phyloP scores from a whole-genome alignment of 2,113 vertebrate genomes.

The Petromus typicus region DNA sequence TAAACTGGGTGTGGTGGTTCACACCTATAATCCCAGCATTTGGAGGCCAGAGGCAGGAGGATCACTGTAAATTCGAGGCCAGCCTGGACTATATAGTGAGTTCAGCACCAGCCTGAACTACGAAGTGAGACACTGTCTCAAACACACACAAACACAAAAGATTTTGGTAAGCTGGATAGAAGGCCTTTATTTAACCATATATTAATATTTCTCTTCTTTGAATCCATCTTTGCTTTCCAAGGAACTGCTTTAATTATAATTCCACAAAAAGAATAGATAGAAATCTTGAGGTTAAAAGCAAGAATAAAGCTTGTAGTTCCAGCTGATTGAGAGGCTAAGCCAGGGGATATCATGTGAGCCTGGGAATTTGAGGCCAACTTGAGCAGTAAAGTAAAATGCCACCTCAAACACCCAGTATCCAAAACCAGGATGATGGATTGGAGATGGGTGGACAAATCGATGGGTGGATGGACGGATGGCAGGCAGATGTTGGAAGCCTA shows the following conservation, averaged over 20 bases:
- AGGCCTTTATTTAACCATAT: conserved; percentile 20
- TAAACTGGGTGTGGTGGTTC: not conserved
- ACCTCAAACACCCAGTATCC: not conserved
- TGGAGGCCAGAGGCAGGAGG: no score
- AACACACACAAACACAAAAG: not conserved
- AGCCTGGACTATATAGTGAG: no score
- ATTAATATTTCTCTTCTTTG: conserved; percentile 4
- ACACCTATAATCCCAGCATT: no score
- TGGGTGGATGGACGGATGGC: no score
- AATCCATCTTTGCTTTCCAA: not conserved
- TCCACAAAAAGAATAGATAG: not conserved
- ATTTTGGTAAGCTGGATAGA: not conserved
- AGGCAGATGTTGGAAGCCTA: not conserved
- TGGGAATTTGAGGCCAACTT: not conserved
- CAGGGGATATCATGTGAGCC: not conserved
- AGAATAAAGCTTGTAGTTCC: not conserved
- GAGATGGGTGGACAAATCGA: no score
- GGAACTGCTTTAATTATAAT: conserved; percentile 5
- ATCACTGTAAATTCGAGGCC: no score
- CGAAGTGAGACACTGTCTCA: no score
- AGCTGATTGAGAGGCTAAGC: not conserved
- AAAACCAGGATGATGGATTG: not conserved
- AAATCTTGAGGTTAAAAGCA: not conserved
- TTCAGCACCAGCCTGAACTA: no score
- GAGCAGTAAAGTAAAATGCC: not conserved